These are phyloP conservation scores for Ormyrus thymus DNA, from an alignment of 2,888 invertebrate species.

Conservation along the genomic window DNA sequence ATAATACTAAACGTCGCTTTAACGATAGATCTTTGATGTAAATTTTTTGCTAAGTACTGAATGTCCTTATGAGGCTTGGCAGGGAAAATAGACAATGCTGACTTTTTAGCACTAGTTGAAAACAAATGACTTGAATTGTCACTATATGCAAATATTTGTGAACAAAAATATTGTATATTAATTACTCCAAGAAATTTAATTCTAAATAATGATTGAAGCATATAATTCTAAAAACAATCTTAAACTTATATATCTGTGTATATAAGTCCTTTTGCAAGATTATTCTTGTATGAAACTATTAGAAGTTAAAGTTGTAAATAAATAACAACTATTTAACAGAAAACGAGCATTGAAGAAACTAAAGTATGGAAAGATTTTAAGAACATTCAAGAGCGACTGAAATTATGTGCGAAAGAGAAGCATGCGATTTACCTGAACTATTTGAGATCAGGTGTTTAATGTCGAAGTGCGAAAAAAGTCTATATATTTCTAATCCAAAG, in stretches of 20 bases:
- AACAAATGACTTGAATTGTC: constrained; percentile 17
- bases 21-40: constrained; percentile 43
- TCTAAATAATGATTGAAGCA: neutral
- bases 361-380: constrained; percentile 20
- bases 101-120: constrained; percentile 33
- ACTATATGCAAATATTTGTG: constrained; percentile 31
- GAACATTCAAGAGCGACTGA: constrained; percentile 17
- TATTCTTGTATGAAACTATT: constrained; percentile 48
- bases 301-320: constrained; percentile 38
- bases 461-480: constrained; percentile 53
- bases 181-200: constrained; percentile 29
- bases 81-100: constrained; percentile 33
- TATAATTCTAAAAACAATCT: constrained; percentile 43
- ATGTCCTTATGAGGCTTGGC: constrained; percentile 46
- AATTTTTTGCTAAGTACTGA: constrained; percentile 48
- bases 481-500: constrained; percentile 57
- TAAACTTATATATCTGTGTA: constrained; percentile 7
- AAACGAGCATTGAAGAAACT: constrained; percentile 2
- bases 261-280: constrained; percentile 35
- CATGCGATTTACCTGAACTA: constrained; percentile 26
- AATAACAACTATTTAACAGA: constrained; percentile 30
- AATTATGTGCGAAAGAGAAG: constrained; percentile 12
- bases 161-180: constrained; percentile 32
- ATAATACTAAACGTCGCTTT: constrained; percentile 46
- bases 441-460: constrained; percentile 35